These are phyloP conservation scores for Leptodirus hochenwartii DNA, from an alignment of 2,888 invertebrate genomes.

Conservation along the genomic window DNA sequence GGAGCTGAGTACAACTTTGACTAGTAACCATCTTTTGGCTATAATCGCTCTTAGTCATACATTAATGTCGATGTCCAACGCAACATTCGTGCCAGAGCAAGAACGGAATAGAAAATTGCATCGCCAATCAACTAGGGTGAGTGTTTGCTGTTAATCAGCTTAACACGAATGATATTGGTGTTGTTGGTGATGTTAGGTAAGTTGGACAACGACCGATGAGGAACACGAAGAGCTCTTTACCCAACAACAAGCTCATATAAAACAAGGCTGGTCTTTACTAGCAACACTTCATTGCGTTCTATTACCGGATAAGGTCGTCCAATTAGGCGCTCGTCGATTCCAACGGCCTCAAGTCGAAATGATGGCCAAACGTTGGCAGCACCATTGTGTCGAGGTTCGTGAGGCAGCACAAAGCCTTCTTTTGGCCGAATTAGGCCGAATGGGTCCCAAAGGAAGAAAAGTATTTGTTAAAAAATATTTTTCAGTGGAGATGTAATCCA, in stretches of 20 bases:
- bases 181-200: too few relatives aligned
- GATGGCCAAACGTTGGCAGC: constrained; percentile 96
- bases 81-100: constrained; percentile 79
- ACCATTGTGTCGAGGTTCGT: constrained; percentile 91
- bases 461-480: too few relatives aligned
- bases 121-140: constrained; percentile 27
- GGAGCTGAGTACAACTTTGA: constrained; percentile 88
- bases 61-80: constrained; percentile 93
- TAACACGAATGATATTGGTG: constrained; percentile 3
- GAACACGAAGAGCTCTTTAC: constrained; percentile 69
- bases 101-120: constrained; percentile 63
- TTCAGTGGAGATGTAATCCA: too few relatives aligned
- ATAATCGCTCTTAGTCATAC: constrained; percentile 93
- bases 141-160: not conserved
- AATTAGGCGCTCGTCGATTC: constrained; percentile 54
- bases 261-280: constrained; percentile 92
- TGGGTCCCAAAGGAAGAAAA: constrained; percentile 84
- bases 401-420: constrained; percentile 94
- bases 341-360: constrained; percentile 95
- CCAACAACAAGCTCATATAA: constrained; percentile 81
- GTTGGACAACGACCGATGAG: constrained; percentile 57
- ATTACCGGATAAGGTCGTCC: constrained; percentile 73
- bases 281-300: constrained; percentile 94
- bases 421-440: constrained; percentile 73
- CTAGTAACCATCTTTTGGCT: constrained; percentile 88